Percentiles rank a stretch among this genome's conserved stretches.
Evolutionary conservation across 2,888 invertebrate species (phyloP).

Genomic region (Mimumesa dahlbomi): DNA sequence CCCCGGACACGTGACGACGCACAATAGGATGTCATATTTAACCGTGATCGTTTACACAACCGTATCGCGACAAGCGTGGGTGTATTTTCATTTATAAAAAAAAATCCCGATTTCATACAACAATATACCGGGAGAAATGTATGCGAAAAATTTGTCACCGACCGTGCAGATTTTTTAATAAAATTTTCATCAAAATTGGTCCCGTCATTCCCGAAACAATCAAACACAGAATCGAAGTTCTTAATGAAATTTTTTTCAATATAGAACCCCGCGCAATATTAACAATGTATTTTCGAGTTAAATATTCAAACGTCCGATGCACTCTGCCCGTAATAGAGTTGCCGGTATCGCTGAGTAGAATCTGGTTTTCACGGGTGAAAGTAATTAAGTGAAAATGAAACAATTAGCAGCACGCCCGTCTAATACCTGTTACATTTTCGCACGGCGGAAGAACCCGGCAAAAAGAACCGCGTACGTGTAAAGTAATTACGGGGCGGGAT

Average conservation of each 20-base stretch:
- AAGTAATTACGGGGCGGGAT: no score
- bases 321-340: not conserved
- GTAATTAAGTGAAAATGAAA: slow-evolving; percentile 40
- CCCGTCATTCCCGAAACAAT: no score
- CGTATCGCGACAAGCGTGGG: no score
- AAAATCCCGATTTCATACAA: no score
- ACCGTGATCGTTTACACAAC: no score
- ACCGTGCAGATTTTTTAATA: no score
- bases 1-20: not conserved
- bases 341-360: slow-evolving; percentile 5
- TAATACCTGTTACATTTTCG: slow-evolving; percentile 32
- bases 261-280: not conserved
- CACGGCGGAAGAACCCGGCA: not conserved
- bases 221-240: no score
- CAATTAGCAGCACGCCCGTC: slow-evolving; percentile 18
- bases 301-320: not conserved
- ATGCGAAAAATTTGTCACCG: no score
- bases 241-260: not conserved
- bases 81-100: no score
- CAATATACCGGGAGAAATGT: no score
- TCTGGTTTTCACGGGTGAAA: slow-evolving; percentile 16
- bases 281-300: not conserved
- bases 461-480: no score
- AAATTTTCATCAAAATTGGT: no score
- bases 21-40: slow-evolving; percentile 35